Evolutionary conservation across 2,797 vertebrate species (phyloP), one percentile per base, ranked within the genome.

Genomic region (Myotis planiceps): DNA sequence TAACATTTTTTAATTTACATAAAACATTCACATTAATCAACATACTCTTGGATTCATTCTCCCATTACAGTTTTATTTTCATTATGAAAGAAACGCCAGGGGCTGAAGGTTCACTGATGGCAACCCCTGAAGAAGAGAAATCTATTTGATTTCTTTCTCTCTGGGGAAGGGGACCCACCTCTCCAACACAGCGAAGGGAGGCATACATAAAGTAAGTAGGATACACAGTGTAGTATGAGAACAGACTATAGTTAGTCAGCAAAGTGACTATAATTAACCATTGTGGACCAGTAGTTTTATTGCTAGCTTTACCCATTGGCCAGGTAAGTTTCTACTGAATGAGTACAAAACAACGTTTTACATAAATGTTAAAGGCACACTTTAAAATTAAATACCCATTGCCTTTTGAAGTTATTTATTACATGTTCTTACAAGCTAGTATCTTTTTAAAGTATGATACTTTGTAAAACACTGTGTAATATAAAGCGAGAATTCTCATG

Each of bases 61-160:
- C 66, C 42, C 58, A 63, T 27, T 87, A 49, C 4, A 45, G 53
- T 68, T 81, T 88, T 75, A 10, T 89, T 42, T 94, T 79, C 21
- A n/a, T 75, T 89, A 51, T 78, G 23, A 92, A 90, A 84, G 53
- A 85, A 81, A 90, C 21, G 3, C 84, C 92, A 87, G 18, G 21
- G 29, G 75, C 23, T 65, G 32, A 58, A 72, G 10, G 42, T 76
- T 83, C 80, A 72, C 12, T 79, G 51, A 69, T 15, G 49, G 39
- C 25, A 93, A 27, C 21, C 8, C 60, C 2, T 49, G 45, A 78
- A 87, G n/a, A 29, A 45, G 9, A 90, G 29, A 92, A 94, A 69
- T 75, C 60, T 51, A 75, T 71, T 45, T 85, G 55, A 27, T 55
- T 74, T 91, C 47, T 68, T 88, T 78, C 49, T 72, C 85, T 85